These are phyloP conservation scores for Papilio xuthus DNA, from an alignment of 1,140 invertebrate genomes.

Conservation along the genomic window DNA sequence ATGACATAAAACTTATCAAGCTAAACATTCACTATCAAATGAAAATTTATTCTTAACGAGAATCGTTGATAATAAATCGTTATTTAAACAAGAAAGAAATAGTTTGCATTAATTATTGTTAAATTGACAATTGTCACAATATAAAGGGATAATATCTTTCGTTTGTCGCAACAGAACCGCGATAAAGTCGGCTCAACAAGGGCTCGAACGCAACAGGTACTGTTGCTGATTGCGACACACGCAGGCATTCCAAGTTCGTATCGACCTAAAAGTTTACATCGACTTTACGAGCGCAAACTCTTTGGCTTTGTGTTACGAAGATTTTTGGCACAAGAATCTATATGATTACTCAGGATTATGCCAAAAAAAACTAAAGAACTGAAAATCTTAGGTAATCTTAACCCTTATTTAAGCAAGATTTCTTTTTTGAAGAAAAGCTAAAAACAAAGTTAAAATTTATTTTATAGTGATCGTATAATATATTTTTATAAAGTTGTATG, in stretches of 20 bases:
- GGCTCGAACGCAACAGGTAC: conserved; percentile 30
- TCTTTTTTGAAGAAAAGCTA: too few relatives aligned
- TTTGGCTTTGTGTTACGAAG: neutral
- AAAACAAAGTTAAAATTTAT: too few relatives aligned
- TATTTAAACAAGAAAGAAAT: neutral
- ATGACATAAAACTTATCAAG: neutral
- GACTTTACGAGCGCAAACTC: conserved; percentile 24
- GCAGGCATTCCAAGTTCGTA: conserved; percentile 29
- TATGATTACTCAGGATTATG: neutral
- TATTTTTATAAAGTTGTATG: too few relatives aligned
- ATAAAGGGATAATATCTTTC: conserved; percentile 7
- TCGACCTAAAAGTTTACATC: conserved; percentile 18
- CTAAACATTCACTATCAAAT: neutral
- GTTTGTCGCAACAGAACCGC: conserved; percentile 7
- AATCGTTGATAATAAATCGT: neutral
- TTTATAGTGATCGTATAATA: too few relatives aligned
- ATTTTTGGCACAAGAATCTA: conserved; percentile 31
- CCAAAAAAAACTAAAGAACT: neutral
- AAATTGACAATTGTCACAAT: conserved; percentile 3
- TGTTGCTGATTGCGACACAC: conserved; percentile 14
- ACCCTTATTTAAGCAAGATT: too few relatives aligned
- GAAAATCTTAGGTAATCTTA: neutral
- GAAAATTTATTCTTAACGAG: neutral
- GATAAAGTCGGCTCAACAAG: conserved; percentile 21
- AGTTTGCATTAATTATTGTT: conserved; percentile 7